phyloP scores from a whole-genome alignment of 2,797 vertebrate genomes.

The Cyprinodon diabolis region DNA sequence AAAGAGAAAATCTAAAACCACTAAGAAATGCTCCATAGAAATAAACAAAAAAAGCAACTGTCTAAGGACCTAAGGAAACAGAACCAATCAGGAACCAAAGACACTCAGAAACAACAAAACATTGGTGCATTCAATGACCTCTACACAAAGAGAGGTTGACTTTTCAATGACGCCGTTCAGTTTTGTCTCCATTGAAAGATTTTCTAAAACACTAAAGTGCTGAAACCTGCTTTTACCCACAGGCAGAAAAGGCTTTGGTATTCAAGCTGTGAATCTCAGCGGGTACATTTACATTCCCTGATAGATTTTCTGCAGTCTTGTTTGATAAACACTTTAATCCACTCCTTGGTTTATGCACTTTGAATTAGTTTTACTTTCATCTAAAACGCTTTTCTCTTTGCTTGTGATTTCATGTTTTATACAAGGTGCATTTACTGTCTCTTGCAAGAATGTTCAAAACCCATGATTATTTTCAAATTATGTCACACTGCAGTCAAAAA shows the following conservation, averaged over 20 bases:
- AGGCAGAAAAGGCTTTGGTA: slow-evolving; percentile 35
- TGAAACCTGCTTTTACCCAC: slow-evolving; percentile 37
- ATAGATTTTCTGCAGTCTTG: slow-evolving; percentile 23
- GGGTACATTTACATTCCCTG: slow-evolving; percentile 22
- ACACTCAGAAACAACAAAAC: neutral
- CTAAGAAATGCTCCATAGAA: too few relatives aligned
- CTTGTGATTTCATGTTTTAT: neutral
- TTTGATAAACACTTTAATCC: slow-evolving; percentile 25
- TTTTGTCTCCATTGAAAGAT: slow-evolving; percentile 50
- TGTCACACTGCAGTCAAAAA: neutral
- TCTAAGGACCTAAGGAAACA: too few relatives aligned
- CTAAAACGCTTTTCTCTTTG: neutral
- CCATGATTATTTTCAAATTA: too few relatives aligned
- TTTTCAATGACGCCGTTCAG: slow-evolving; percentile 29
- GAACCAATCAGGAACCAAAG: too few relatives aligned
- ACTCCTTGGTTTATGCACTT: neutral
- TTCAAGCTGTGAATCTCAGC: slow-evolving; percentile 43
- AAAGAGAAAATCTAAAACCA: too few relatives aligned
- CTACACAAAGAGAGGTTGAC: slow-evolving; percentile 12
- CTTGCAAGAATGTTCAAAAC: neutral
- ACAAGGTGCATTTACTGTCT: neutral
- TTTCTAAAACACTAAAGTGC: slow-evolving; percentile 29
- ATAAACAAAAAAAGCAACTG: too few relatives aligned
- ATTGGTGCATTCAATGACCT: slow-evolving; percentile 1
- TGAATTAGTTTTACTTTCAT: slow-evolving; percentile 15